Evolutionary conservation across 2,888 invertebrate species (phyloP).

Genomic region (Brachyptera risi): DNA sequence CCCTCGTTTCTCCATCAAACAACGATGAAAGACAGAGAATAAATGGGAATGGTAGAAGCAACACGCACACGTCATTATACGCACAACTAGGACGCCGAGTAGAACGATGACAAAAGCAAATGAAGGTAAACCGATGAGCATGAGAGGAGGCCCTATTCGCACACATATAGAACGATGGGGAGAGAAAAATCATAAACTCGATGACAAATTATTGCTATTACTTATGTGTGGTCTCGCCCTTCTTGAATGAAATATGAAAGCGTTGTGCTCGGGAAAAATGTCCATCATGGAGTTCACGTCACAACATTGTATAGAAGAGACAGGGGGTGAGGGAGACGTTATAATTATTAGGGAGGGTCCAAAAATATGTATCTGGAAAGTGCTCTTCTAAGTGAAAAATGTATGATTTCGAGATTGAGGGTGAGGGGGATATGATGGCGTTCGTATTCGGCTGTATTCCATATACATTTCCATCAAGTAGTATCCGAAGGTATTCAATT

Average conservation of each 20-base stretch:
- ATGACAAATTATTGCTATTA: conserved; percentile 35
- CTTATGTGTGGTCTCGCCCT: conserved; percentile 26
- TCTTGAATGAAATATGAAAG: conserved; percentile 27
- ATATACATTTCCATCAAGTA: too few relatives aligned
- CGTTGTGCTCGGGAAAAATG: conserved; percentile 1
- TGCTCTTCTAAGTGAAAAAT: conserved; percentile 17
- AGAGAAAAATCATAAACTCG: conserved; percentile 29
- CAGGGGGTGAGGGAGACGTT: background rate
- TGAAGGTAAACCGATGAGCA: background rate
- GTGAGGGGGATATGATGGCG: background rate
- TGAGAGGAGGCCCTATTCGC: background rate
- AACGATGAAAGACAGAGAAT: conserved; percentile 28
- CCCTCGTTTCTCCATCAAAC: too few relatives aligned
- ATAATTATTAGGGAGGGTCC: background rate
- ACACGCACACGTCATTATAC: background rate
- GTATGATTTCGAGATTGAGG: conserved; percentile 7
- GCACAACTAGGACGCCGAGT: background rate
- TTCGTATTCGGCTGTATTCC: too few relatives aligned
- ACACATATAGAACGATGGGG: conserved; percentile 5
- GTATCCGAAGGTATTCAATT: too few relatives aligned
- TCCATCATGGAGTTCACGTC: conserved; percentile 6
- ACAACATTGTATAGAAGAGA: too few relatives aligned
- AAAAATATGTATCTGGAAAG: too few relatives aligned
- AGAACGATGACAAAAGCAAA: background rate
- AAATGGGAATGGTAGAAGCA: too few relatives aligned